Evolutionary conservation across 2,797 vertebrate genomes (phyloP), one percentile per base, ranked within the genome.

Genomic region (Falco naumanni): DNA sequence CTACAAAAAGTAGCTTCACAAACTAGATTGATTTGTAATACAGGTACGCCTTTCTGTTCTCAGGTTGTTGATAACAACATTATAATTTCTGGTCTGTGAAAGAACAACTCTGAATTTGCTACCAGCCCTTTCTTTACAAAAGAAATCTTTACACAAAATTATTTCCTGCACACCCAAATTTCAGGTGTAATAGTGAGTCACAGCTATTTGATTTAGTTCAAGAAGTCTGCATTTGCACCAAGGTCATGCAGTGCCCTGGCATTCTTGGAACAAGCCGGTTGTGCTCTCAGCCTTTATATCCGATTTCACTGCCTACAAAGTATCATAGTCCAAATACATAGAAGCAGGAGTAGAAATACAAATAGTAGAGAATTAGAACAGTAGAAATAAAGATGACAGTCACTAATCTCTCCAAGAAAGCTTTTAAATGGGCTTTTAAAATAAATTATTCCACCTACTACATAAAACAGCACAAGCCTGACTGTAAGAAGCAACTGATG

Each of bases 381-480:
- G 51, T 4, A 87, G 74, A 91, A 96, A 87, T 91, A 41, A 72
- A 61, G 63, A 78, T 9, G 9, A 53, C 65, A 93, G 93, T 50
- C 28, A 4, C 71, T 90, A 63, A 90, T 87, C 51, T 91, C 76
- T 28, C 65, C 34, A 51, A 74, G 64, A 80, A 83, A 70, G 64
- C 39, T 87, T 94, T 94, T 72, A 71, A 89, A 78, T 14, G n/a
- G 63, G 84, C 29, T 84, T 87, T 80, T 47, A 47, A 54, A 85
- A 80, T 51, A 89, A 91, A 85, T 83, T 83, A 93, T 91, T 96
- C 92, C 92, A 91, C 90, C 92, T 96, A 93, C 88, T 69, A 48
- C 53, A 77, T 54, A 43, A 88, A 93, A 50, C 48, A 83, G 64
- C 71, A 72, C 39, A 90, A 80, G 71, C 29, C 10, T 39, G 60